Conservation (phyloP, 2,888 invertebrate species). For the Campoplex capitator region DNA sequence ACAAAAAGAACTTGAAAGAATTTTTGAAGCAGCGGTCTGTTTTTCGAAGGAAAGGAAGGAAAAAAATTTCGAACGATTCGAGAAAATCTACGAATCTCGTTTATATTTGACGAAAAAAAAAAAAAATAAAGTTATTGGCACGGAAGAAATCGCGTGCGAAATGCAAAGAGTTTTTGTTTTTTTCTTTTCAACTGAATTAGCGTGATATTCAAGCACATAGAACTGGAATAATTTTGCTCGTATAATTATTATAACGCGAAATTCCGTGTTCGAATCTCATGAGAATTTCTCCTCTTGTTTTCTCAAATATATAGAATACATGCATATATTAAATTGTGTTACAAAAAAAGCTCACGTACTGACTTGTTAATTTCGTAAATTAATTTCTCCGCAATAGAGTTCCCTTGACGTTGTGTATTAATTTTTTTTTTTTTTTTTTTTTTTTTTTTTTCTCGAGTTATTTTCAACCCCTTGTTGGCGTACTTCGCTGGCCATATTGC, state of each 20-base stretch:
- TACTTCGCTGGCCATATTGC: constrained; percentile 38
- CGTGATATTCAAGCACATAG: background rate
- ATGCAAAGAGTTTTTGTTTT: too few relatives aligned
- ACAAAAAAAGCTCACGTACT: constrained; percentile 32
- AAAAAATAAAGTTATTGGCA: too few relatives aligned
- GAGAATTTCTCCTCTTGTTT: background rate
- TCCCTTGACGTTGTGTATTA: constrained; percentile 13
- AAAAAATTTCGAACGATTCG: too few relatives aligned
- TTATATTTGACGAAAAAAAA: too few relatives aligned
- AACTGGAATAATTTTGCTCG: background rate
- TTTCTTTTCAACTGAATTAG: background rate
- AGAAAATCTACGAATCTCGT: too few relatives aligned
- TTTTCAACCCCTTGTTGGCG: constrained; percentile 13
- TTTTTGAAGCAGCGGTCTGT: too few relatives aligned
- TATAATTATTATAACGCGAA: background rate
- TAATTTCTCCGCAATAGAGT: constrained; percentile 39
- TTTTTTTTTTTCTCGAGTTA: constrained; percentile 4
- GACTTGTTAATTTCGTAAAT: constrained; percentile 54
- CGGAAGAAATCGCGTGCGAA: too few relatives aligned
- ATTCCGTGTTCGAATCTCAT: constrained; percentile 17
- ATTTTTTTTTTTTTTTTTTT: constrained; percentile 10
- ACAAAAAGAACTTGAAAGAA: too few relatives aligned
- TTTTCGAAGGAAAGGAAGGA: too few relatives aligned
- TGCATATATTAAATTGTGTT: background rate
- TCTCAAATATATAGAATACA: background rate